These are phyloP conservation scores for Pollachius pollachius DNA, from an alignment of 2,113 vertebrate genomes.

Conservation along the genomic window DNA sequence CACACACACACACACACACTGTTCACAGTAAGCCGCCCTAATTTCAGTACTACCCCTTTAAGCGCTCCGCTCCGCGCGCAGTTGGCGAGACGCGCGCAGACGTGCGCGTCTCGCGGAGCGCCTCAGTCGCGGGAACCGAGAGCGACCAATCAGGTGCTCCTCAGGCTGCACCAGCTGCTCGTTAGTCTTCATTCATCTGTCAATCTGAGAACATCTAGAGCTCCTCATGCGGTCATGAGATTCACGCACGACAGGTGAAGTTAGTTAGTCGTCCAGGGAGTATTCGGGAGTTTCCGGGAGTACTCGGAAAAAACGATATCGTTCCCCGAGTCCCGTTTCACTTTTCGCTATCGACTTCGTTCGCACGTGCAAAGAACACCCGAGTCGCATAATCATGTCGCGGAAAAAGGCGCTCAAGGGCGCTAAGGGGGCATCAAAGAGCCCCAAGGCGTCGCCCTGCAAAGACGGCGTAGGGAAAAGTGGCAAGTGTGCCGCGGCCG, in stretches of 20 bases:
- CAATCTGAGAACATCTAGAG: conserved; percentile 16
- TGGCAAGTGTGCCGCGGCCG: conserved; percentile 47
- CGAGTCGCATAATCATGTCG: conserved; percentile 72
- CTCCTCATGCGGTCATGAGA: conserved; percentile 34
- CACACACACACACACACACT: too few species aligned
- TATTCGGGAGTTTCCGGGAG: neutral
- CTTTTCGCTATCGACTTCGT: too few species aligned
- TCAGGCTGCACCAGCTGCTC: too few species aligned
- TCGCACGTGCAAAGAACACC: too few species aligned
- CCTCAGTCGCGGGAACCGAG: too few species aligned
- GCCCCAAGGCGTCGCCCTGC: conserved; percentile 67
- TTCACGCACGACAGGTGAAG: conserved; percentile 23
- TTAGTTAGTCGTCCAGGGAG: neutral
- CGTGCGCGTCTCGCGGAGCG: too few species aligned
- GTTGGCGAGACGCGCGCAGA: conserved; percentile 15
- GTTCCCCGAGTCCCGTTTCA: too few species aligned
- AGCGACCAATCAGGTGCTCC: too few species aligned
- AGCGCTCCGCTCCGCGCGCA: conserved; percentile 20
- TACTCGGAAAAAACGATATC: neutral
- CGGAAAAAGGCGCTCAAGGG: conserved; percentile 80
- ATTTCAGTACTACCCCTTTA: neutral
- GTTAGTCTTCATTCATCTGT: too few species aligned
- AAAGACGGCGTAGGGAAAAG: conserved; percentile 56
- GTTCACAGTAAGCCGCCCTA: neutral
- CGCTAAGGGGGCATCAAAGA: conserved; percentile 65